Percentiles rank a stretch among this genome's conserved stretches.
phyloP scores from a whole-genome alignment of 35 echinoderm and acorn worm genomes.

The Lytechinus pictus region DNA sequence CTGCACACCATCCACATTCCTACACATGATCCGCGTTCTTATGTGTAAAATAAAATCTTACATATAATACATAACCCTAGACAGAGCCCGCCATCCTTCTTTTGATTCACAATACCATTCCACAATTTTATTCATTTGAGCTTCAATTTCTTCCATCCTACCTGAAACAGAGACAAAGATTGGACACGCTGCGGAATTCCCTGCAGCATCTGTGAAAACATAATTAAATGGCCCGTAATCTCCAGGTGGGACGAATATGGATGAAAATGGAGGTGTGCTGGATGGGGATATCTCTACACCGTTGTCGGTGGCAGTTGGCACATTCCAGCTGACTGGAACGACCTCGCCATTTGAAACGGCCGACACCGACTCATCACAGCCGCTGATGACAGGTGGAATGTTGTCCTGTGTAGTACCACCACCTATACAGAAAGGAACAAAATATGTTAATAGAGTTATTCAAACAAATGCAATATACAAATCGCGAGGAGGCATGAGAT shows the following conservation, averaged over 20 bases:
- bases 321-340: not conserved
- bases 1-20: no score
- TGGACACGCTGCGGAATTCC: not conserved
- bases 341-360: not conserved
- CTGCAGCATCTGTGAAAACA: not conserved
- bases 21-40: no score
- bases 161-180: not conserved
- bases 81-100: no score
- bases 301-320: slow-evolving; percentile 1
- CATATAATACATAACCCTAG: no score
- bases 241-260: not conserved
- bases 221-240: not conserved
- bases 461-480: no score
- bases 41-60: no score
- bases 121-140: no score
- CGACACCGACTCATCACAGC: not conserved
- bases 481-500: no score
- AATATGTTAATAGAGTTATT: no score
- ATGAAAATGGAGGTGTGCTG: not conserved
- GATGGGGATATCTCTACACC: not conserved
- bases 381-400: slow-evolving; percentile 17
- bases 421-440: no score
- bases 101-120: no score
- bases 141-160: not conserved
- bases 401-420: not conserved